phyloP scores from a whole-genome alignment of 2,888 invertebrate species.

The Eupithecia pulchellata region DNA sequence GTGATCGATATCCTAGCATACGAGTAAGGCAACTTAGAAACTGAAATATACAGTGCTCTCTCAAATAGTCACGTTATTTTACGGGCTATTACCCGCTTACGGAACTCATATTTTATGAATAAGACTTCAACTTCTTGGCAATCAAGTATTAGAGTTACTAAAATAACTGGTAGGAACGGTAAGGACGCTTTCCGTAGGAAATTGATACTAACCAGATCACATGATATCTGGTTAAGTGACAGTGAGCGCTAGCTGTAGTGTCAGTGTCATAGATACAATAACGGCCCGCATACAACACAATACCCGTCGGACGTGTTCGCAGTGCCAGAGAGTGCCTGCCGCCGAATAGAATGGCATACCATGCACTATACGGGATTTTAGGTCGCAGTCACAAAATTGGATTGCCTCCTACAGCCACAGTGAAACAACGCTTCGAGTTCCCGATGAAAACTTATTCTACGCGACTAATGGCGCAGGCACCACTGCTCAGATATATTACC shows the following conservation, averaged over 20 bases:
- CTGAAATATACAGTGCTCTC: neutral
- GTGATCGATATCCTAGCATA: neutral
- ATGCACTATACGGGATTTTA: slow-evolving; percentile 58
- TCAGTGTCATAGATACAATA: slow-evolving; percentile 28
- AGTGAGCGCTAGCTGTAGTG: slow-evolving; percentile 33
- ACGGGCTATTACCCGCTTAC: neutral
- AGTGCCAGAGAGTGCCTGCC: slow-evolving; percentile 48
- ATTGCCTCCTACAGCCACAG: slow-evolving; percentile 65
- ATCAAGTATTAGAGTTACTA: neutral
- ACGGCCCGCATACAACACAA: slow-evolving; percentile 33
- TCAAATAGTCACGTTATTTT: neutral
- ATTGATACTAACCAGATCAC: too few relatives aligned
- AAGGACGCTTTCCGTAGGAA: slow-evolving; percentile 21
- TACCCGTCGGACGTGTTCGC: slow-evolving; percentile 32
- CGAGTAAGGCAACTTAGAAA: neutral
- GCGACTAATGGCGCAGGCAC: slow-evolving; percentile 48
- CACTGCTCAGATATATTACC: slow-evolving; percentile 36
- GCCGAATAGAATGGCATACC: slow-evolving; percentile 57
- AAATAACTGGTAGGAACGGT: slow-evolving; percentile 8
- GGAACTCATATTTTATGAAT: neutral
- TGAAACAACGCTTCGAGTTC: slow-evolving; percentile 60
- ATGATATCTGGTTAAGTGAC: slow-evolving; percentile 27
- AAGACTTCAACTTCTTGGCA: neutral
- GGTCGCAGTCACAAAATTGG: slow-evolving; percentile 69
- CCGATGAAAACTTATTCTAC: slow-evolving; percentile 63